Evolutionary conservation across 2,888 invertebrate genomes (phyloP).

Genomic region (Perizoma flavofasciatum): DNA sequence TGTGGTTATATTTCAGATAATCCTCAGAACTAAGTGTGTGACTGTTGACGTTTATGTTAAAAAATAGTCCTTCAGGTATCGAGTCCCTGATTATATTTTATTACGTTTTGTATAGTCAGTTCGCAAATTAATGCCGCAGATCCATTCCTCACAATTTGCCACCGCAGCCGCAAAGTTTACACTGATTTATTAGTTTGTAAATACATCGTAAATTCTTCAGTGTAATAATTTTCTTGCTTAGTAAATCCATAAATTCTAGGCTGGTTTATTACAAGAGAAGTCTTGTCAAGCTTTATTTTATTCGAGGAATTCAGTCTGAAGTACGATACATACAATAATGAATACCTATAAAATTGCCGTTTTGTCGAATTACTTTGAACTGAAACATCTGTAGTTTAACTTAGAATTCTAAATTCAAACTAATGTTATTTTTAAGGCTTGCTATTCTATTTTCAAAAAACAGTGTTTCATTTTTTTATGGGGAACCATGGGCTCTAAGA

Average conservation of each 20-base stretch:
- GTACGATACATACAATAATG: background rate
- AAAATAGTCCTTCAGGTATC: too few relatives aligned
- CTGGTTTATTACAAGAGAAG: background rate
- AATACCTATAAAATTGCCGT: too few relatives aligned
- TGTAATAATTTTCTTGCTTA: constrained; percentile 19
- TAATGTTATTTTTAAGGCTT: too few relatives aligned
- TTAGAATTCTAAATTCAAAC: background rate
- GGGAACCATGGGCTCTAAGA: too few relatives aligned
- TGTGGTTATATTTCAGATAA: too few relatives aligned
- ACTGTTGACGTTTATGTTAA: too few relatives aligned
- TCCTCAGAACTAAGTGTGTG: too few relatives aligned
- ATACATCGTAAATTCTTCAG: constrained; percentile 26
- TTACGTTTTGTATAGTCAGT: background rate
- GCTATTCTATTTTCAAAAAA: too few relatives aligned
- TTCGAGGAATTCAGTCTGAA: constrained; percentile 4
- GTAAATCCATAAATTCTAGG: constrained; percentile 14
- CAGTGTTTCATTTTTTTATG: too few relatives aligned
- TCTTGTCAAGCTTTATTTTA: constrained; percentile 2
- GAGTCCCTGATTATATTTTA: too few relatives aligned
- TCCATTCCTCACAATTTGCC: constrained; percentile 21
- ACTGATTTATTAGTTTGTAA: constrained; percentile 27
- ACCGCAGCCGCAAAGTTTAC: constrained; percentile 11
- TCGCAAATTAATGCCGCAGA: constrained; percentile 15
- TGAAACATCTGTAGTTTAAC: too few relatives aligned
- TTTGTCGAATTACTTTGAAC: too few relatives aligned